A percentile compares a stretch with the other conserved stretches of the same genome.
Conservation (phyloP, 2,113 vertebrate species). For the Urocitellus parryii region DNA sequence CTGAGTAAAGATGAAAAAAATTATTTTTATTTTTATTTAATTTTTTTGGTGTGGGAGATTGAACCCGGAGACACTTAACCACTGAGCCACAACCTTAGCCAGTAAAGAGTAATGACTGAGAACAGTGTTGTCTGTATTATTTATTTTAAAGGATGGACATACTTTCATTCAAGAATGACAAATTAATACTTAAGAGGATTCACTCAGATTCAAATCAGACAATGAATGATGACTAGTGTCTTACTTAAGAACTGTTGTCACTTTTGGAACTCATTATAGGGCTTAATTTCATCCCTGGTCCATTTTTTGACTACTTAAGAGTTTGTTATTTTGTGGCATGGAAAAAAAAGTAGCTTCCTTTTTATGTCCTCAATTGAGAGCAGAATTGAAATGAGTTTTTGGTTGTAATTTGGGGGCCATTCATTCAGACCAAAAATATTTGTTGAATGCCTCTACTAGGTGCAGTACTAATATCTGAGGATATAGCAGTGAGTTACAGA, state of each 20-base stretch:
- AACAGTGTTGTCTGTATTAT: neutral
- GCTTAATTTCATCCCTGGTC: neutral
- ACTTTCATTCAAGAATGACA: neutral
- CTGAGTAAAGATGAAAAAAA: neutral
- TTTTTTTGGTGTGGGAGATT: neutral
- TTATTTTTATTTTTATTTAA: no score
- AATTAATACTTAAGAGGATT: neutral
- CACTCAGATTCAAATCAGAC: neutral
- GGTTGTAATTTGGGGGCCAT: neutral
- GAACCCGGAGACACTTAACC: no score
- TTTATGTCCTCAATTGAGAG: neutral
- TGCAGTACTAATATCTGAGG: neutral
- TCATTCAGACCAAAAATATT: neutral
- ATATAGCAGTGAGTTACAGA: neutral
- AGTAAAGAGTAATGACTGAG: neutral
- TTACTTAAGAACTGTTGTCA: neutral
- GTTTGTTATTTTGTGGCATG: neutral
- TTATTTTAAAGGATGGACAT: neutral
- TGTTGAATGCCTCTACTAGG: neutral
- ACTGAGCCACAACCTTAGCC: no score
- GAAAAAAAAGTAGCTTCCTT: neutral
- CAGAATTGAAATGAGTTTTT: constrained; percentile 7
- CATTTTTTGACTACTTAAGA: neutral
- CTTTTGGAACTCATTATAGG: neutral
- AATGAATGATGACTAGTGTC: neutral